These are phyloP conservation scores for Phyllostomus hastatus DNA, from an alignment of 2,113 vertebrate species.

Conservation along the genomic window DNA sequence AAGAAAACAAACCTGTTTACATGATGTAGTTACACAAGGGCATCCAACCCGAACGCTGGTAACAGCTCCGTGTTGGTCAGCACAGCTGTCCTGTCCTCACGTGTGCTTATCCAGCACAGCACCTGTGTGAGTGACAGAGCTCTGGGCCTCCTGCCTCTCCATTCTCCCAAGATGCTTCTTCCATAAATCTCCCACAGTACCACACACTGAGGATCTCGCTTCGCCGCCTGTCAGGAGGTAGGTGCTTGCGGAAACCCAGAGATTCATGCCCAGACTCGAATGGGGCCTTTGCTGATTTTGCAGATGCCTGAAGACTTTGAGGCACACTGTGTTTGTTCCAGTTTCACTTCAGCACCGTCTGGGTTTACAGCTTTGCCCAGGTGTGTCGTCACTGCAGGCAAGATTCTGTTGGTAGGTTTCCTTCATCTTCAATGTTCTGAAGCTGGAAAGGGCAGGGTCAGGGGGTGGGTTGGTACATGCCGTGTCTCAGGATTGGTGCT, in stretches of 20 bases:
- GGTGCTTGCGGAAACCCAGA: conserved; percentile 51
- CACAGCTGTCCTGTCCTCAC: conserved; percentile 23
- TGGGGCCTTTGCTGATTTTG: conserved; percentile 32
- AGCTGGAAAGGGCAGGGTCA: background rate
- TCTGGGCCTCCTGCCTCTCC: background rate
- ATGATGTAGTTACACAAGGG: conserved; percentile 52
- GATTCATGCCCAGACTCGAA: conserved; percentile 46
- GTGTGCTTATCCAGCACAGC: background rate
- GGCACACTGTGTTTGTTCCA: background rate
- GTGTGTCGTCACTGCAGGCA: background rate
- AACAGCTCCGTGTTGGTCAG: background rate
- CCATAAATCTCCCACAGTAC: conserved; percentile 35
- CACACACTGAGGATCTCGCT: conserved; percentile 53
- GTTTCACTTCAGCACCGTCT: background rate
- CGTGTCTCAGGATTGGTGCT: background rate
- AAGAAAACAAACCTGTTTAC: conserved; percentile 39
- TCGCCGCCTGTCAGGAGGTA: conserved; percentile 44
- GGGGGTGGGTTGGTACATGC: background rate
- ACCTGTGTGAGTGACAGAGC: background rate
- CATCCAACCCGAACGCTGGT: conserved; percentile 56
- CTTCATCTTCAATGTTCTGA: background rate
- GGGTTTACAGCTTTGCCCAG: conserved; percentile 8
- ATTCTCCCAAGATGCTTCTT: background rate
- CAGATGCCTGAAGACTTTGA: conserved; percentile 35
- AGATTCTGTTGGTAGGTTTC: conserved; percentile 5